Evolutionary conservation across 2,113 vertebrate species (phyloP), one percentile per base, ranked within the genome.

Genomic region (Paraplagusia blochii): DNA sequence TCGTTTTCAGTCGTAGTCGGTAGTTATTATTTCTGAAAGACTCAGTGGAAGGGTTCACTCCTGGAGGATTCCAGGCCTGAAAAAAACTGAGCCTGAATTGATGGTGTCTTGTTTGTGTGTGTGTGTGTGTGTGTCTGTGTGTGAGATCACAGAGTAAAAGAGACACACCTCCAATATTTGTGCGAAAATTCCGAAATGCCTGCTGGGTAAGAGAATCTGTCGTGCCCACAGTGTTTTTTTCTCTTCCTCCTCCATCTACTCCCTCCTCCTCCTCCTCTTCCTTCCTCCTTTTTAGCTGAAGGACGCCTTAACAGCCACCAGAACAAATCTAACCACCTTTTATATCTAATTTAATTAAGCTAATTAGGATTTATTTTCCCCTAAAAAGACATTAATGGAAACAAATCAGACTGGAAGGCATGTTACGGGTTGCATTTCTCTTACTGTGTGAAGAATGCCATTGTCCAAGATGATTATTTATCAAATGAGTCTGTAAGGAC

Each of bases 121-220:
- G 36, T 19, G 44, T 49, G 18, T 44, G 56, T 35, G 46, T 51
- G 42, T 53, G 22, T 46, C 11, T 53, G n/a, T 9, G 46, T 70
- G 55, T 77, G 74, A 74, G 73, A 76, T 67, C 76, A 71, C 11
- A 72, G 63, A 63, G 65, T 36, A 13, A 53, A 7, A 48, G 63
- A 80, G 81, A 84, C 86, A 82, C 87, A 85, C 86, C 83, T 84
- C 85, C 80, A 52, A 17, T 72, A 77, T 80, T 85, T 82, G 72
- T 86, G 71, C 65, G 76, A 77, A 79, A 77, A 66, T 66, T 51
- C 71, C 82, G 79, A 89, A 87, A 82, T 79, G 83, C 83, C 80
- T 89, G 81, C 81, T 87, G 85, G 85, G 85, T 84, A 86, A 67
- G 66, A 71, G 72, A 78, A 80, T 65, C 64, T 66, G 66, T 82